These are phyloP conservation scores for Eristalinus aeneus DNA, from an alignment of 2,888 invertebrate species.

Conservation along the genomic window DNA sequence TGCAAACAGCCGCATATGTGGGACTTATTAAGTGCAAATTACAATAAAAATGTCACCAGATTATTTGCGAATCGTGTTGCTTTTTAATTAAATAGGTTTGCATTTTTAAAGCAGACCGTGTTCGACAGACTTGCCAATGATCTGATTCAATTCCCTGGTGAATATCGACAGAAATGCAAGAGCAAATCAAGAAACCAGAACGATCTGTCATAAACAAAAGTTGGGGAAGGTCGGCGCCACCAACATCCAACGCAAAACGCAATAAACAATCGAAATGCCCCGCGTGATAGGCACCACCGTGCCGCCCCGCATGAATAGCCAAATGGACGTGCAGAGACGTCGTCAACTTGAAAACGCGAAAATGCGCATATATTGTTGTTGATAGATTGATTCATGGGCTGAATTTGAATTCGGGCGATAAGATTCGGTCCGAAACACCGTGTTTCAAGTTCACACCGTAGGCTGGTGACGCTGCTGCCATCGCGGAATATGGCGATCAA, in stretches of 20 bases:
- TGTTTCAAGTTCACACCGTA: slow-evolving; percentile 55
- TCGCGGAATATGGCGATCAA: slow-evolving; percentile 35
- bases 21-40: slow-evolving; percentile 67
- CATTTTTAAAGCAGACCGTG: slow-evolving; percentile 44
- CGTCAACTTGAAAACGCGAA: not conserved
- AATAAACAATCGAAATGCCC: slow-evolving; percentile 7
- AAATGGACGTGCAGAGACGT: slow-evolving; percentile 1
- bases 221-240: slow-evolving; percentile 68
- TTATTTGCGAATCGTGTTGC: slow-evolving; percentile 11
- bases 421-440: slow-evolving; percentile 38
- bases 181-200: slow-evolving; percentile 45
- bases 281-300: not conserved
- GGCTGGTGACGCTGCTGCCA: slow-evolving; percentile 4
- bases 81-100: slow-evolving; percentile 60
- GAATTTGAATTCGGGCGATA: slow-evolving; percentile 52
- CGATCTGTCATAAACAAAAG: slow-evolving; percentile 69
- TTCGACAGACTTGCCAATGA: not conserved
- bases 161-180: not conserved
- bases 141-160: not conserved
- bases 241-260: slow-evolving; percentile 18
- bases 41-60: slow-evolving; percentile 58
- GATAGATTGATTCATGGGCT: slow-evolving; percentile 32
- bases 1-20: slow-evolving; percentile 16
- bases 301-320: not conserved
- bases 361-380: slow-evolving; percentile 23